Base-by-base conservation (phyloP, 2,113 vertebrate genomes). In the Dicentrarchus labrax region DNA sequence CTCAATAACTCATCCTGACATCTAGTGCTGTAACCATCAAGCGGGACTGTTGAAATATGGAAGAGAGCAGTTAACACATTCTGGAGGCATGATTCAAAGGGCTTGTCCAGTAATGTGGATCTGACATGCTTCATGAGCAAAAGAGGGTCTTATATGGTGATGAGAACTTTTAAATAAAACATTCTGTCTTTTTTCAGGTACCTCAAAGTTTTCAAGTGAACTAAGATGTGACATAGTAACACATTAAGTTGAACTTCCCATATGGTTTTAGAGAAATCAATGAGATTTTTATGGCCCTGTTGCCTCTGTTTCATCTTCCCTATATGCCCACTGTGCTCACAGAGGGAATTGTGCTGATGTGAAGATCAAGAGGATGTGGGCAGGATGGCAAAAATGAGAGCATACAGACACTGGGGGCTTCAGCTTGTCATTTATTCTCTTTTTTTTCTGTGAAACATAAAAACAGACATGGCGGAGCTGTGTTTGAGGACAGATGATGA, bases 1-100 rank as follows among this genome's bases (percentile, higher is more conserved):
- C 47, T 85, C 72, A 80, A 45, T 91, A 83, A 87, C 51, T 91
- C 86, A 89, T 64, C 48, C 43, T 89, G 87, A 82, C 70, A 80
- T 48, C n/a, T 60, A 56, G 56, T 2, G 39, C 53, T 67, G 75
- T 72, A 84, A 77, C 79, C 57, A 41, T 76, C 70, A 73, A 66
- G 75, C 17, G 17, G 83, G 78, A 69, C 67, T 1, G 54, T 88
- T 82, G 71, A 88, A 90, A 79, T 85, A 78, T 82, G 76, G 82
- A 36, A 13, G 57, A 60, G 72, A 57, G 69, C 48, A 54, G 70
- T 64, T 75, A 50, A 76, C 60, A 47, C 60, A 39, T 64, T 89
- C 64, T 57, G 76, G 60, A 83, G 24, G 57, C 19, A 24, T 57
- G 0, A 87, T 76, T 87, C 38, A 82, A 83, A 60, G 21, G 22